Evolutionary conservation across 2,888 invertebrate genomes (phyloP), one percentile per base, ranked within the genome.

Genomic region (Oxystoma pomonae): DNA sequence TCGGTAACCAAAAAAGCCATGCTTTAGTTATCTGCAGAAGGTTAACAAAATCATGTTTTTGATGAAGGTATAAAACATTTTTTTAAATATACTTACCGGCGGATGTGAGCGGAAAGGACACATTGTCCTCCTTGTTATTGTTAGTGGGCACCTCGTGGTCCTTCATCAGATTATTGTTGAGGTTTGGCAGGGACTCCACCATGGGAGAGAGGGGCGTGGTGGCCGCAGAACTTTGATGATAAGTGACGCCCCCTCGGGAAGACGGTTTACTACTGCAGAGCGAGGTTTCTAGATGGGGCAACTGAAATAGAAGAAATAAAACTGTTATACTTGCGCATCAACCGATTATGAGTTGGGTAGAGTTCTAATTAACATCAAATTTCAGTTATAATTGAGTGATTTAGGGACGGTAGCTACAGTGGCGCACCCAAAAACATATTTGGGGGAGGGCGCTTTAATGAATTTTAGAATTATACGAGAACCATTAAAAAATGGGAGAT

Each of bases 61-160:
- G n/a, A n/a, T n/a, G n/a, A n/a, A n/a, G n/a, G n/a, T n/a, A n/a
- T n/a, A n/a, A n/a, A n/a, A n/a, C n/a, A n/a, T n/a, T n/a, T n/a
- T n/a, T n/a, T n/a, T n/a, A n/a, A n/a, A n/a, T n/a, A n/a, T n/a
- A 70, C 68, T 71, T 71, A 80, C 80, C 80, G 70, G 76, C 73
- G 49, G 80, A 78, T 18, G 79, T 80, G 63, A 80, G 71, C 57
- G 80, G 80, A 64, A 78, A 75, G 18, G 57, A 55, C 55, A 72
- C 72, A 60, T 73, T 73, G 58, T 74, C 73, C 57, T 75, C 73
- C 58, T 75, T 73, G 65, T 76, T 76, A 50, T 77, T 75, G 67
- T 78, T 77, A 65, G 77, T 78, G 66, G 75, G 76, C 61, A 75
- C 76, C 56, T 76, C 74, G 61, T 74, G 71, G 60, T 75, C 63